Evolutionary conservation across 2,797 vertebrate genomes (phyloP).

Genomic region (Amphiprion clarkii): DNA sequence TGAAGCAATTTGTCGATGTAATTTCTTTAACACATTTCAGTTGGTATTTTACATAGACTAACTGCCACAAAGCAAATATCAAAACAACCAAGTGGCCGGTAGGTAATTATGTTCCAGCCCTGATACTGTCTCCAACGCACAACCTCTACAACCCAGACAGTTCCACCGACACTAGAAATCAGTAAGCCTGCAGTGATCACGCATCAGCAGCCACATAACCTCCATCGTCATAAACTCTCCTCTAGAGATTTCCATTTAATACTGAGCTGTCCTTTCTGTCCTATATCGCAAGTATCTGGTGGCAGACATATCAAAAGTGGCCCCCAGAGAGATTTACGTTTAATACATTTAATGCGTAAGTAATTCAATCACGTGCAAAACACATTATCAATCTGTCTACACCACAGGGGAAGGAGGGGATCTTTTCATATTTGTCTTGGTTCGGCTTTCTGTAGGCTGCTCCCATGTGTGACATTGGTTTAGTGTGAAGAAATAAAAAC

Average conservation of each 20-base stretch:
- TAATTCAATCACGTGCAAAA: slow-evolving; percentile 13
- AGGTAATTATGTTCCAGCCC: slow-evolving; percentile 1
- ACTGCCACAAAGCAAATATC: background rate
- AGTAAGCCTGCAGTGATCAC: slow-evolving; percentile 6
- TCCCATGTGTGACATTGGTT: slow-evolving; percentile 10
- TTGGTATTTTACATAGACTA: background rate
- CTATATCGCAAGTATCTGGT: slow-evolving; percentile 30
- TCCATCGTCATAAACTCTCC: slow-evolving; percentile 21
- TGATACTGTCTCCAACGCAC: background rate
- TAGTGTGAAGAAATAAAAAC: slow-evolving; percentile 9
- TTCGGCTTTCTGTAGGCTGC: slow-evolving; percentile 18
- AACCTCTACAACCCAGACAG: background rate
- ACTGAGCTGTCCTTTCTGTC: background rate
- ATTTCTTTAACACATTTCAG: slow-evolving; percentile 2
- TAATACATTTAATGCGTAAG: slow-evolving; percentile 14
- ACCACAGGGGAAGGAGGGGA: background rate
- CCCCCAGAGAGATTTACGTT: slow-evolving; percentile 31
- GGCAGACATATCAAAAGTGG: slow-evolving; percentile 13
- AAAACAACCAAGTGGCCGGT: background rate
- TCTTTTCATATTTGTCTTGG: slow-evolving; percentile 24
- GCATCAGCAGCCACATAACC: slow-evolving; percentile 39
- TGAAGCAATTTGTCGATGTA: background rate
- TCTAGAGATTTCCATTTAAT: slow-evolving; percentile 18
- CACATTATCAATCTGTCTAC: slow-evolving; percentile 12
- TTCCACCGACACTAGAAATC: slow-evolving; percentile 29